Evolutionary conservation across 2,797 vertebrate genomes (phyloP), one percentile per base, ranked within the genome.

Genomic region (Molossus alvarezi): DNA sequence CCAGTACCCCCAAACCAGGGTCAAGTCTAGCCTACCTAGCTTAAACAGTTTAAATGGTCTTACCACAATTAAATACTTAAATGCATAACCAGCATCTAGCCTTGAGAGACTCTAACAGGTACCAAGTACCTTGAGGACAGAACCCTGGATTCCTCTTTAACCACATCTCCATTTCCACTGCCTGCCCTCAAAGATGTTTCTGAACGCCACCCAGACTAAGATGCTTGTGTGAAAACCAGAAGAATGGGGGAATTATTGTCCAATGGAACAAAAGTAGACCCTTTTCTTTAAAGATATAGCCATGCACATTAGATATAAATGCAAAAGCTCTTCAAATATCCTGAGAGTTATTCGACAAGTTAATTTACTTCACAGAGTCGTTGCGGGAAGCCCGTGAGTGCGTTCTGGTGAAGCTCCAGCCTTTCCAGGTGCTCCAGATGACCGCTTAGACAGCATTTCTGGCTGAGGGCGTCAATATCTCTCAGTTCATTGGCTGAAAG

Each of bases 401-500:
- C 96, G 98, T 99, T 99, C 98, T 99, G 99, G 95, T 99, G 99
- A 88, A 99, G 99, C 97, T 99, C 99, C 94, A 99, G 98, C 67
- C 99, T 99, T 77, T 98, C 97, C 27, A 99, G 98, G 81, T 99
- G 99, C 89, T 99, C 98, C 93, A 99, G 97, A 75, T 99, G 99
- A 95, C 98, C 98, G 89, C 93, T 98, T 93, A 99, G 97, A 7
- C 94, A 95, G 60, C 97, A 97, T 17, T 98, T 98, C 71, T 99
- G 99, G 98, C 98, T 98, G 94, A 99, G 97, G 94, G 98, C 99
- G 95, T 99, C 99, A 82, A 99, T 98, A 62, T 98, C 98, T 97
- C 98, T 98, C 97, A 99, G 95, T 94, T 99, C 99, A 92, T 99
- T 99, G 60, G 99, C 99, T 0, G 99, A 99, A 88, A 99, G 98